Base-by-base conservation (phyloP, 2,888 invertebrate species). In the Tenthredo scrophulariae region DNA sequence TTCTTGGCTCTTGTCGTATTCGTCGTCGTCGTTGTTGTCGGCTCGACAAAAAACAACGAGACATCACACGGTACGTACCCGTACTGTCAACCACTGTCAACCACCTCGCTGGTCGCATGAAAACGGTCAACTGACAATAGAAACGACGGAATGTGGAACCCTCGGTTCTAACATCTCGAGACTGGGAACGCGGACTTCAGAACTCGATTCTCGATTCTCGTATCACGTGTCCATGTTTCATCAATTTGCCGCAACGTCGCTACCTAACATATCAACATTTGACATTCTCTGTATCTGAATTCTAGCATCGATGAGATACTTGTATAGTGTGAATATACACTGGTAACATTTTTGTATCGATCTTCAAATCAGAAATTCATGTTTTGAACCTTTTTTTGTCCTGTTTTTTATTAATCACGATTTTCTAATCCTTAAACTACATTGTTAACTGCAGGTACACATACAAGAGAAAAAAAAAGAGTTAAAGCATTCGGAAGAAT, bases 31-130 rank as follows among this genome's bases (percentile, higher is more conserved):
- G 74, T 43, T 43, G 74, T 43, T 77, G 77, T 77, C 77, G 54
- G 37, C 62, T 62, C 40, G 80, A 80, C 80, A 40, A 77, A 80
- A 80, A 58, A 80, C 80, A 80, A 58, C 80, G 58, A 80, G 62
- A 58, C 80, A 80, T 80, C 62, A 80, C 80, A 62, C 40, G 37
- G 40, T 50, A 80, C 50, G 80, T 80, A 50, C 50, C 77, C 77
- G 54, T 77, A 77, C 77, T 54, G 54, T 50, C 46, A 74, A 67
- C 33, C 67, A 33, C 67, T 33, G 22, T 40, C 72, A 74, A 74
- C 72, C 72, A 74, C 54, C 77, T 46, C 46, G 77, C 77, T 29
- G 33, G 29, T 50, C 77, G 77, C 54, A 77, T 29, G 46, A 77
- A 46, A 50, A 77, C 54, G 54, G 50, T 50, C 54, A 77, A 54